Evolutionary conservation across 2,797 vertebrate species (phyloP).

Genomic region (Crypturellus tataupa): DNA sequence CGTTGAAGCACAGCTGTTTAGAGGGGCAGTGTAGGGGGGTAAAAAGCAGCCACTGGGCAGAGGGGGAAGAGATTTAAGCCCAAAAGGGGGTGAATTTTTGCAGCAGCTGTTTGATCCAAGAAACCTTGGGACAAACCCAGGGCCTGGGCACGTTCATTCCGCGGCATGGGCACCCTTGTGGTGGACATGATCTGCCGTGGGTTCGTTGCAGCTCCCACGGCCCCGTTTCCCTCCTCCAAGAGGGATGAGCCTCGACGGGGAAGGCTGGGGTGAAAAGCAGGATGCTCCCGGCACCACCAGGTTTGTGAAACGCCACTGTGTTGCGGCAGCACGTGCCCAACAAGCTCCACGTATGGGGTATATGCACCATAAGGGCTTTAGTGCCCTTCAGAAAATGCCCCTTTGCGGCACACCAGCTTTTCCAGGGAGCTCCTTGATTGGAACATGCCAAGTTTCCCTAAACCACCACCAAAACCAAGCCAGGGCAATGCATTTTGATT

Average conservation of each 20-base stretch:
- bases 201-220: neutral
- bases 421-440: no score
- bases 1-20: conserved; percentile 78
- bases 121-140: neutral
- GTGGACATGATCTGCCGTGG: neutral
- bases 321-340: no score
- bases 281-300: no score
- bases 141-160: neutral
- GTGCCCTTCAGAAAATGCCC: no score
- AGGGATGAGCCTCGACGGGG: neutral
- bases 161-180: neutral
- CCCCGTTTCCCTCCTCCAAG: neutral
- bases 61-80: conserved; percentile 4
- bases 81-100: conserved; percentile 20
- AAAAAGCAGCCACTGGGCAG: neutral
- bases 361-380: neutral
- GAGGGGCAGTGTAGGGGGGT: neutral
- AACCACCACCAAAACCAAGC: no score
- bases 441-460: neutral
- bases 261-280: neutral
- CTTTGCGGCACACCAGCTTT: neutral
- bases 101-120: conserved; percentile 40
- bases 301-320: neutral
- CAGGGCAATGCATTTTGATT: neutral
- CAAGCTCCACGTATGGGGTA: neutral